A percentile compares a stretch with the other conserved stretches of the same genome.
These are phyloP conservation scores for Lutjanus erythropterus DNA, from an alignment of 2,113 vertebrate species.

Conservation along the genomic window DNA sequence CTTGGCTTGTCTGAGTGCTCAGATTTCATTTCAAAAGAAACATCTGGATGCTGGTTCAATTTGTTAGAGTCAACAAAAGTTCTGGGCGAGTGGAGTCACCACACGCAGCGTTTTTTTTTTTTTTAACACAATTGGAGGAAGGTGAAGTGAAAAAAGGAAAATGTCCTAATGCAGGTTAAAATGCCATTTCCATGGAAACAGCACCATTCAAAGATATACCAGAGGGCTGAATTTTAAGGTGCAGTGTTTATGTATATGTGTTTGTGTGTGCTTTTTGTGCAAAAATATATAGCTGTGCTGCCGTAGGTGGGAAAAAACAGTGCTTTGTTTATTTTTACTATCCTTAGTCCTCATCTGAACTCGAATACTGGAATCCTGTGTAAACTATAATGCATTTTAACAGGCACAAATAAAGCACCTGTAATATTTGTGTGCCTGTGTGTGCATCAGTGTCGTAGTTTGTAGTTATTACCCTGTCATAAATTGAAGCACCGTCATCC, in stretches of 20 bases:
- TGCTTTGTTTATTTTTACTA: not conserved
- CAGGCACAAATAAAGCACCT: not conserved
- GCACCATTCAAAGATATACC: not conserved
- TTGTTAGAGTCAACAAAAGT: conserved; percentile 30
- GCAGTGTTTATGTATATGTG: not conserved
- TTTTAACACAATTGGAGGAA: not conserved
- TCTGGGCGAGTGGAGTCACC: not conserved
- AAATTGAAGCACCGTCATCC: conserved; percentile 59
- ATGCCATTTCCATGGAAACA: conserved; percentile 42
- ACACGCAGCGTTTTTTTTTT: not conserved
- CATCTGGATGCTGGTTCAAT: conserved; percentile 52
- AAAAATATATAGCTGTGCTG: not conserved
- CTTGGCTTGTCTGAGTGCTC: conserved; percentile 44
- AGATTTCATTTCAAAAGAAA: conserved; percentile 54
- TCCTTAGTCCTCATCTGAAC: not conserved
- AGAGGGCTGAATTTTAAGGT: conserved; percentile 1
- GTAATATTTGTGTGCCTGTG: conserved; percentile 11
- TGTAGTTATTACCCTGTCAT: conserved; percentile 57
- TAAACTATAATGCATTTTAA: conserved; percentile 1
- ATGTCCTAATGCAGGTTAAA: conserved; percentile 27
- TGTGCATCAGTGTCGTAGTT: conserved; percentile 15
- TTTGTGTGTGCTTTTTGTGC: not conserved
- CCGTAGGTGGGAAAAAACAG: not conserved
- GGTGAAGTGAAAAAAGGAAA: not conserved
- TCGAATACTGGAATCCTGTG: conserved; percentile 1